phyloP scores from a whole-genome alignment of 2,888 invertebrate genomes.

The Cyclophora punctaria region DNA sequence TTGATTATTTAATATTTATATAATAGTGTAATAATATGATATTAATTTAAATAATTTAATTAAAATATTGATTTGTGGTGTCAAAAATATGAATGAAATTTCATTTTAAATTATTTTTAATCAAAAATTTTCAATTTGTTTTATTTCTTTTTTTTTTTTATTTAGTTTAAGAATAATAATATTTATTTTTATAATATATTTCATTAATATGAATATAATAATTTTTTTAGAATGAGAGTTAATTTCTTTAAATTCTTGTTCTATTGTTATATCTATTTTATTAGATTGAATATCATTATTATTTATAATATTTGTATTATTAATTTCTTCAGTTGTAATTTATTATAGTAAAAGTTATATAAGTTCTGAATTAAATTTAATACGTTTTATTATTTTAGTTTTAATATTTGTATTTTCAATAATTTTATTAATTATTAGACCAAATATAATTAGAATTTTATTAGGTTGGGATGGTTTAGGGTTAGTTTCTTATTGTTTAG shows the following conservation, averaged over 20 bases:
- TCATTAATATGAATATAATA: constrained; percentile 56
- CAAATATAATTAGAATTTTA: constrained; percentile 81
- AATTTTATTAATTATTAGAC: constrained; percentile 79
- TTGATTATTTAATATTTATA: constrained; percentile 50
- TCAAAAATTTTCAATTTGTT: constrained; percentile 65
- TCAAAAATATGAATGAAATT: constrained; percentile 67
- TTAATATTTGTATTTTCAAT: constrained; percentile 80
- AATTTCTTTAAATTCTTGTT: constrained; percentile 62
- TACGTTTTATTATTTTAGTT: constrained; percentile 79
- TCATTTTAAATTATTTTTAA: constrained; percentile 68
- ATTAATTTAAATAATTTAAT: constrained; percentile 79
- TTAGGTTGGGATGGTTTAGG: constrained; percentile 84
- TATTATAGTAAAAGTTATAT: constrained; percentile 80
- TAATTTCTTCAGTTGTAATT: constrained; percentile 80
- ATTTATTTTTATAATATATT: constrained; percentile 57
- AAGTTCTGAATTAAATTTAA: constrained; percentile 68
- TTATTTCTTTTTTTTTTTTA: constrained; percentile 66
- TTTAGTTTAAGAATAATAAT: constrained; percentile 56
- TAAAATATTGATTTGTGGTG: constrained; percentile 81
- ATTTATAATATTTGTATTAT: constrained; percentile 78
- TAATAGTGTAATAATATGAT: constrained; percentile 46
- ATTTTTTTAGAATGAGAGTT: constrained; percentile 75
- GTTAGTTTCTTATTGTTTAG: constrained; percentile 81
- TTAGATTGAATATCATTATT: constrained; percentile 79
- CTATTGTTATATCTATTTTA: constrained; percentile 71